Percentiles rank a stretch among this genome's conserved stretches.
Evolutionary conservation across 2,888 invertebrate species (phyloP).

Genomic region (Calliphora vomitoria): DNA sequence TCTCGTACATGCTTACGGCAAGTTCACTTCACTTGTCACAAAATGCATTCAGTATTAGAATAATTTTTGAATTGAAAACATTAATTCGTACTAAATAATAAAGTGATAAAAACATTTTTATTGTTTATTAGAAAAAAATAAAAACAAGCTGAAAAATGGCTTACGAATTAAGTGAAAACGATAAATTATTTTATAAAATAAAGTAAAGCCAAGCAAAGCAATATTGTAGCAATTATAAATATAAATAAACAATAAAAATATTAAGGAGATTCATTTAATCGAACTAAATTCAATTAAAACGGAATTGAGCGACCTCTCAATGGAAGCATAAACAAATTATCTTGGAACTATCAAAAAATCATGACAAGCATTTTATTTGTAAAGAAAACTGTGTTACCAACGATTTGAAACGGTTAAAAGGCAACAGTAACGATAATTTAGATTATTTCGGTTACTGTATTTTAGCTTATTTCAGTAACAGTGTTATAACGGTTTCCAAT

Average conservation of each 20-base stretch:
- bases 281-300: not conserved
- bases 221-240: not conserved
- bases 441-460: too few relatives aligned
- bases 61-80: constrained; percentile 27
- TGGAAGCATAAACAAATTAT: too few relatives aligned
- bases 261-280: not conserved
- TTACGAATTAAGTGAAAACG: constrained; percentile 49
- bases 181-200: constrained; percentile 51
- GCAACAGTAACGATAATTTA: too few relatives aligned
- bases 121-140: not conserved
- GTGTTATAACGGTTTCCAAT: too few relatives aligned
- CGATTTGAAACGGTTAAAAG: too few relatives aligned
- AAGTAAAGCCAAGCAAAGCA: constrained; percentile 10
- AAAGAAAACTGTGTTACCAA: not conserved
- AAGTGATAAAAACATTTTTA: not conserved
- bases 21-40: not conserved
- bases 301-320: not conserved
- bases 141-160: constrained; percentile 25
- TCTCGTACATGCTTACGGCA: not conserved
- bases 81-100: not conserved
- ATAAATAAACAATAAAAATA: not conserved
- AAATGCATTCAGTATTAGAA: constrained; percentile 25
- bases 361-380: too few relatives aligned
- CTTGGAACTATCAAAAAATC: too few relatives aligned
- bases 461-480: too few relatives aligned